Conservation (phyloP, 1,140 invertebrate genomes). For the Calliphora vicina region DNA sequence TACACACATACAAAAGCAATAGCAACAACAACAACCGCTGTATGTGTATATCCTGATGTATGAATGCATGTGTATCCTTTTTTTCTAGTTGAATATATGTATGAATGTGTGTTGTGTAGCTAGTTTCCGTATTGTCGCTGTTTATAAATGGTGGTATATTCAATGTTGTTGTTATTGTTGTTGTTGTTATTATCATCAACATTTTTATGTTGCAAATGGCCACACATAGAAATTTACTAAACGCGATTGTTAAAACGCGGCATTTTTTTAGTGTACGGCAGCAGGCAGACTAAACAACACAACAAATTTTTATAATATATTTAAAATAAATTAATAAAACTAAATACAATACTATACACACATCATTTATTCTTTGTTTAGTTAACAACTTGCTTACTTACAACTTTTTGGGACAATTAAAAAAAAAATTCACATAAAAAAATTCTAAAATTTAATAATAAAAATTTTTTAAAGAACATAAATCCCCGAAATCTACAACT, state of each 20-base stretch:
- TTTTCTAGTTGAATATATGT: not conserved
- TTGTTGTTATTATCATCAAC: conserved; percentile 19
- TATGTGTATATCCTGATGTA: conserved; percentile 15
- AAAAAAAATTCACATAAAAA: not conserved
- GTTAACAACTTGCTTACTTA: conserved; percentile 15
- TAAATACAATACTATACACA: conserved; percentile 12
- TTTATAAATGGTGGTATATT: conserved; percentile 9
- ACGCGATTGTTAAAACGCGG: conserved; percentile 32
- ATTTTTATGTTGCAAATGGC: conserved; percentile 28
- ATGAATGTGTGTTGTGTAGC: conserved; percentile 9
- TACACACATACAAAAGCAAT: no score
- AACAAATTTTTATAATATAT: conserved; percentile 26
- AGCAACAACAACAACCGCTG: no score
- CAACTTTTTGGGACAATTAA: not conserved
- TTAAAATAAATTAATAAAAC: conserved; percentile 24
- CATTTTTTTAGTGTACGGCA: conserved; percentile 35
- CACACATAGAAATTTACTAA: conserved; percentile 35
- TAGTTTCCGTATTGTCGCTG: conserved; percentile 14
- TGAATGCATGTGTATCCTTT: not conserved
- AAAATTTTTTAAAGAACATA: not conserved
- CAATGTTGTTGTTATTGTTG: conserved; percentile 18
- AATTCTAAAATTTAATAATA: not conserved
- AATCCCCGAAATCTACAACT: no score
- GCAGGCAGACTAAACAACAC: conserved; percentile 30
- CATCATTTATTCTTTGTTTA: conserved; percentile 17